These are phyloP conservation scores for Cnemophilus loriae DNA, from an alignment of 2,113 vertebrate species.

Conservation along the genomic window DNA sequence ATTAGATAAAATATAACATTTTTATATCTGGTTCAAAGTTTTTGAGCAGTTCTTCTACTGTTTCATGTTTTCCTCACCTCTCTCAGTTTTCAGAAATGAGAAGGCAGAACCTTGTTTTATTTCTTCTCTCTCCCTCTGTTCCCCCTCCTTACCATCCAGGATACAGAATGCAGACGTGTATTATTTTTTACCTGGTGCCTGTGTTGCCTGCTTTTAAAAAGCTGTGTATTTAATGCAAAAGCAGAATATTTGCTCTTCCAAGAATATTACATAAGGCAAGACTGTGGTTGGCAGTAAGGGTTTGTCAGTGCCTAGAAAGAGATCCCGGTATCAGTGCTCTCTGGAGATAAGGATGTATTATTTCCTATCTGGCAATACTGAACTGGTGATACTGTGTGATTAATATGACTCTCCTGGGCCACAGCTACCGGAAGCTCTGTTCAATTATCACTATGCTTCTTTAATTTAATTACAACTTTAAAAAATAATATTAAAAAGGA, in stretches of 20 bases:
- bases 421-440: background rate
- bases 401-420: background rate
- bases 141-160: background rate
- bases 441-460: background rate
- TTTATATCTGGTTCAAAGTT: background rate
- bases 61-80: background rate
- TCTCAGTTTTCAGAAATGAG: background rate
- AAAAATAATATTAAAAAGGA: background rate
- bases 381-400: background rate
- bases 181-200: background rate
- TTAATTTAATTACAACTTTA: background rate
- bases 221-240: background rate
- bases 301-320: background rate
- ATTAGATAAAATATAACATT: background rate
- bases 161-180: background rate
- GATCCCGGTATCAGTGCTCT: background rate
- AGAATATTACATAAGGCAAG: background rate
- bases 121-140: background rate
- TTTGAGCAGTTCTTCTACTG: background rate
- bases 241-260: background rate
- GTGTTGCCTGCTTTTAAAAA: background rate
- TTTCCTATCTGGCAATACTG: background rate
- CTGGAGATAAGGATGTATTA: background rate
- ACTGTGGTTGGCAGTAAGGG: background rate
- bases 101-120: background rate